Evolutionary conservation across 2,888 invertebrate genomes (phyloP), one percentile per base, ranked within the genome.

Genomic region (Erebia palarica): DNA sequence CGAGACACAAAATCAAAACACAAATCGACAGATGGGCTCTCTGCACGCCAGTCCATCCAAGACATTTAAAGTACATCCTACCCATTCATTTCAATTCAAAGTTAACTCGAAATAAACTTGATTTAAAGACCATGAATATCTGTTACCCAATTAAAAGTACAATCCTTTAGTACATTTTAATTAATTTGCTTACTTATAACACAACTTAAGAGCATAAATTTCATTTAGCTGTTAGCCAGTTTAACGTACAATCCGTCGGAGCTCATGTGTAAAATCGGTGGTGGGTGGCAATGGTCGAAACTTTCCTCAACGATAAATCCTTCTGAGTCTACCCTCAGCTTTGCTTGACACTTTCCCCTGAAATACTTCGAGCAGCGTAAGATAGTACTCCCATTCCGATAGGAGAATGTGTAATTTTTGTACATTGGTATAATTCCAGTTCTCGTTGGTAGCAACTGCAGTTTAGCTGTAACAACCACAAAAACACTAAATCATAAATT

Each of bases 311-410:
- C 42, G 1, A 80, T 74, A 4, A 44, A 63, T 3, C 76, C 70
- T 14, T 75, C 71, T 1, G 69, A n/a, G n/a, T 68, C 73, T 2
- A 81, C 71, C 36, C 75, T 80, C 4, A 81, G 27, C 11, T 75
- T 75, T 0, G 81, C 80, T 11, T 65, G 44, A 61, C 81, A 82
- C 0, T 75, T 68, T 1, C 71, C 49, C 9, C 75, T 69, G 4
- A 69, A 49, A 61, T 78, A 77, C 69, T 75, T 75, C 0, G 81
- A 82, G 58, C 81, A 82, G 49, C 75, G 75, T 10, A 79, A 67
- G n/a, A 65, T 68, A 9, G 67, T 74, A 14, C 14, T 58, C 57
- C 57, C 76, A 7, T 64, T 73, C 14, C 14, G 18, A 57, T 70
- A 77, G 0, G 78, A 76, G 51, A 77, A 80, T 0, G 77, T 75